Base-by-base conservation (phyloP, 2,888 invertebrate species). In the Mycalesis mineus region DNA sequence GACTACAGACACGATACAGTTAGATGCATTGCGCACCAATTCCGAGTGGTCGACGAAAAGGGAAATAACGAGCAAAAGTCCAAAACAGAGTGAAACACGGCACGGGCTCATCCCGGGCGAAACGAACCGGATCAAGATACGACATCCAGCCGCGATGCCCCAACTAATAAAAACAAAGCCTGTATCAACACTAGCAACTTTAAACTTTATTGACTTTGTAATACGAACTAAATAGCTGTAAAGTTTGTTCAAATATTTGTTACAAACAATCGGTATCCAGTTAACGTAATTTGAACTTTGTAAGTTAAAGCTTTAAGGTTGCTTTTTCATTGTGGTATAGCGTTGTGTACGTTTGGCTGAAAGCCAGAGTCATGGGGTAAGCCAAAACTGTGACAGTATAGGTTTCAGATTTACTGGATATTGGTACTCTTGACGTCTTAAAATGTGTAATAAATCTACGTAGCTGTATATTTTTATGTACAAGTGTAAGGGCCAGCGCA, bases 191-290 rank as follows among this genome's bases (percentile, higher is more conserved):
- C 17, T 36, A 42, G 29, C 52, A 40, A 62, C 54, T 54, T 57
- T 57, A 57, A 56, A 50, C 61, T 54, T 41, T 61, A 61, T 59
- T 40, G 31, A 33, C 39, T 33, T 28, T 33, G 47, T 54, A 55
- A 59, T 62, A 62, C 51, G 54, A 52, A 57, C 57, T 60, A 57
- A 57, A 62, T 57, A 47, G 36, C 47, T 36, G 33, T 51, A 54
- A 62, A 59, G 33, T 55, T 55, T 42, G 57, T 55, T 57, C 51
- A 55, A 62, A 62, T 60, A 60, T 54, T 57, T 53, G 59, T 48
- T 40, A 7, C 41, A 11, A 40, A 44, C 51, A 50, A 55, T 31
- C 51, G 14, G 8, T 2, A 7, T 15, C 13, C 3, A 28, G 11
- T 29, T 8, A 44, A 33, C 1, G n/a, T 7, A 17, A 47, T 41